Conservation (phyloP, 2,797 vertebrate genomes). For the Cetoscarus ocellatus region DNA sequence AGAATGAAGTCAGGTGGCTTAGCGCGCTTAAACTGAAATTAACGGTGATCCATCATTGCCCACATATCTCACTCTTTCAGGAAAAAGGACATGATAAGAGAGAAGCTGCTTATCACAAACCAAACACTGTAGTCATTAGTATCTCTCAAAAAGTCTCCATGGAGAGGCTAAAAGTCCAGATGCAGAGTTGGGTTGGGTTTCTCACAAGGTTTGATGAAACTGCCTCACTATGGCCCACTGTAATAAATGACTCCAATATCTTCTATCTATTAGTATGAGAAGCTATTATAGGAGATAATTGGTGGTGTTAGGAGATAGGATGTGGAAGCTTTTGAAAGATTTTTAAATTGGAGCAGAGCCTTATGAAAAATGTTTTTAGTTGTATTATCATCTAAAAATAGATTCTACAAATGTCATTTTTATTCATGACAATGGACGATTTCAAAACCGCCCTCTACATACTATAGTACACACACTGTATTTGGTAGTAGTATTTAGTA, state of each 20-base stretch:
- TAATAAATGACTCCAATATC: conserved; percentile 50
- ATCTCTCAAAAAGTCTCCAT: conserved; percentile 47
- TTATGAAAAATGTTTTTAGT: conserved; percentile 10
- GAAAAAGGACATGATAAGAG: conserved; percentile 72
- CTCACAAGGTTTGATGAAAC: conserved; percentile 32
- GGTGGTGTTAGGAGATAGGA: conserved; percentile 17
- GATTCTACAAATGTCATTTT: no score
- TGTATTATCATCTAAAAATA: background rate
- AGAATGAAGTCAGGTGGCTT: conserved; percentile 55
- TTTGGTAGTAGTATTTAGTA: no score
- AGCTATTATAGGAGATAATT: conserved; percentile 36
- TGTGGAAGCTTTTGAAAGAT: conserved; percentile 1
- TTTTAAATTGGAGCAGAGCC: background rate
- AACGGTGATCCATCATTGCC: conserved; percentile 67
- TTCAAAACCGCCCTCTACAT: no score
- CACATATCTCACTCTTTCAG: conserved; percentile 62
- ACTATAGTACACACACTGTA: no score
- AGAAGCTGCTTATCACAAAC: conserved; percentile 76
- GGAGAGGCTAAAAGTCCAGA: conserved; percentile 34
- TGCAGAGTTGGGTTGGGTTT: conserved; percentile 33
- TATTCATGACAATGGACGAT: no score
- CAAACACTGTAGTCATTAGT: conserved; percentile 72
- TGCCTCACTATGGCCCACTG: conserved; percentile 5
- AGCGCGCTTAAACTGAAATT: conserved; percentile 62
- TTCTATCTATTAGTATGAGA: conserved; percentile 32